Evolutionary conservation across 2,888 invertebrate genomes (phyloP).

Genomic region (Timema podura): DNA sequence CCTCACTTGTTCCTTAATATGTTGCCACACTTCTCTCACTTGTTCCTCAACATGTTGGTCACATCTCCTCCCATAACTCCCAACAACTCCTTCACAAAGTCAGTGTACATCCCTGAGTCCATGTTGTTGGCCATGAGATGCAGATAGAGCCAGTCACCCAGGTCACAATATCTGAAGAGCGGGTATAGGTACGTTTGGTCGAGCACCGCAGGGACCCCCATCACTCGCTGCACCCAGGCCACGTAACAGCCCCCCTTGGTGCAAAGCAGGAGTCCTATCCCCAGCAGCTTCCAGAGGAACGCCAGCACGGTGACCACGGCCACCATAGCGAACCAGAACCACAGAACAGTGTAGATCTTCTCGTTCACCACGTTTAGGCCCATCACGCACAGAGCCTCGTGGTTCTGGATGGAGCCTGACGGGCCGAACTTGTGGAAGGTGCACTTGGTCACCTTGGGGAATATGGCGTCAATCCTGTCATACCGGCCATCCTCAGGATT

Average conservation of each 20-base stretch:
- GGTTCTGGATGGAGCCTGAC: conserved; percentile 44
- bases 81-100: conserved; percentile 41
- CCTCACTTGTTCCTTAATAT: too few relatives aligned
- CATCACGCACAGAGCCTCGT: conserved; percentile 46
- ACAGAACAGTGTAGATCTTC: conserved; percentile 45
- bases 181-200: not conserved
- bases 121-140: conserved; percentile 44
- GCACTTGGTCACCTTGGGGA: conserved; percentile 42
- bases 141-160: conserved; percentile 44
- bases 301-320: conserved; percentile 15
- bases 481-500: conserved; percentile 18
- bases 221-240: not conserved
- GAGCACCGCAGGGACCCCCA: conserved; percentile 1
- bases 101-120: conserved; percentile 61
- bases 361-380: conserved; percentile 47
- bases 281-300: conserved; percentile 24
- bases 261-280: conserved; percentile 17
- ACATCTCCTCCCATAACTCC: not conserved
- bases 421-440: conserved; percentile 46
- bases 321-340: conserved; percentile 40
- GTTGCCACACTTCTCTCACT: too few relatives aligned
- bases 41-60: too few relatives aligned
- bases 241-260: conserved; percentile 52
- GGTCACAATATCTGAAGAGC: conserved; percentile 19
- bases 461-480: conserved; percentile 32